Conservation (phyloP, 92 coral and sea anemone species). For the Virgularia gustaviana region DNA sequence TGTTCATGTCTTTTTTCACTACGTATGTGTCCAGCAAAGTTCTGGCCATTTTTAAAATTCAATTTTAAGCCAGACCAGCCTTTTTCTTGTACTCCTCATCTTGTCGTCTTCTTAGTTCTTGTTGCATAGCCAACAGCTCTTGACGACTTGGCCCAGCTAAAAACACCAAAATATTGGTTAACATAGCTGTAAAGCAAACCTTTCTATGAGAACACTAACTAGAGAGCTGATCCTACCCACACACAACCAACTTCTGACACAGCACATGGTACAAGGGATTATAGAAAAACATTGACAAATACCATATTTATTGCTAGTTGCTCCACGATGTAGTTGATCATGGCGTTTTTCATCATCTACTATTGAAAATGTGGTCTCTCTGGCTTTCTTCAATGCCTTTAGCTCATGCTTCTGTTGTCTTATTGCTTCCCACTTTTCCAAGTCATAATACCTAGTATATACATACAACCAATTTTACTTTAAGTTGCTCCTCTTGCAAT, state of each 20-base stretch:
- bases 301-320: conserved; percentile 38
- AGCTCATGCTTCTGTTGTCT: conserved; percentile 64
- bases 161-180: conserved; percentile 27
- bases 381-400: conserved; percentile 74
- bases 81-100: conserved; percentile 86
- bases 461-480: background rate
- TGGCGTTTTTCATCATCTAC: conserved; percentile 84
- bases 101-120: conserved; percentile 64
- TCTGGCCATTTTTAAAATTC: background rate
- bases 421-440: conserved; percentile 88
- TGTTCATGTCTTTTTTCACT: too few relatives aligned
- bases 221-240: background rate
- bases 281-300: background rate
- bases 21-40: background rate
- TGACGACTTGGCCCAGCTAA: conserved; percentile 72
- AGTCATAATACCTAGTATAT: conserved; percentile 82
- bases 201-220: background rate
- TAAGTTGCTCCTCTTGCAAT: too few relatives aligned
- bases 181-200: background rate
- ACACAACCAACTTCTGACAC: too few relatives aligned
- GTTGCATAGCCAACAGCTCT: conserved; percentile 82
- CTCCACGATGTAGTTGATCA: conserved; percentile 52
- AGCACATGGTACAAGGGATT: too few relatives aligned
- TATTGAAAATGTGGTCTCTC: conserved; percentile 60
- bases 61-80: conserved; percentile 55